These are phyloP conservation scores for Chromobotia macracanthus DNA, from an alignment of 2,797 vertebrate species.

Conservation along the genomic window DNA sequence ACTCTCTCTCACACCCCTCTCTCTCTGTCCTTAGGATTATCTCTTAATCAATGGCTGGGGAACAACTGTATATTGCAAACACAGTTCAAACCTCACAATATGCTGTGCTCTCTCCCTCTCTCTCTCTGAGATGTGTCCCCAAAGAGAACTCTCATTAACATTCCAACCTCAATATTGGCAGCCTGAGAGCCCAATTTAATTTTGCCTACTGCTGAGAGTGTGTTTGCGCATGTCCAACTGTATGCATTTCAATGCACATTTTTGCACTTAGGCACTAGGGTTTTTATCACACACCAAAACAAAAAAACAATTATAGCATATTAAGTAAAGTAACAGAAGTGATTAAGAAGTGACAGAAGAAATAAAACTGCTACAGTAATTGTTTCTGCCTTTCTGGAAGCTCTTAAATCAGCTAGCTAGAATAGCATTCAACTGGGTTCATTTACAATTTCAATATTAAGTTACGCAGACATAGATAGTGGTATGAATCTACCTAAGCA, in stretches of 20 bases:
- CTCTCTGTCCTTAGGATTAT: not conserved
- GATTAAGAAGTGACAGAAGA: not conserved
- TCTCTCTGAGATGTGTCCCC: not conserved
- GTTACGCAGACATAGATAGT: not conserved
- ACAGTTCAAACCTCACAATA: constrained; percentile 7
- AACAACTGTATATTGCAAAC: not conserved
- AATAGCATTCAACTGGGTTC: not conserved
- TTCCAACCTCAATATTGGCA: constrained; percentile 10
- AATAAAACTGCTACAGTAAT: not conserved
- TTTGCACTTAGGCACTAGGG: not conserved
- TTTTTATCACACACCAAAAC: not conserved
- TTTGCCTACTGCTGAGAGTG: constrained; percentile 24
- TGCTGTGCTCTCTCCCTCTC: constrained; percentile 2
- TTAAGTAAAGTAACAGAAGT: too few relatives aligned
- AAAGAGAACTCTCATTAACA: constrained; percentile 11
- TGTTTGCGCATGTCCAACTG: constrained; percentile 20
- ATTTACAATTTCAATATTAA: not conserved
- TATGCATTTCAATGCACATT: not conserved
- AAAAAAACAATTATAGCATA: too few relatives aligned
- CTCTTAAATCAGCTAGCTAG: not conserved
- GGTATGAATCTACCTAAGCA: not conserved
- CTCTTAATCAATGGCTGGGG: constrained; percentile 15
- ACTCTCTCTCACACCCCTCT: not conserved
- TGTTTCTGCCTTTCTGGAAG: not conserved
- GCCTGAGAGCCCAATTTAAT: constrained; percentile 18